Percentiles rank a stretch among this genome's conserved stretches.
These are phyloP conservation scores for Psittacus erithacus DNA, from an alignment of 2,113 vertebrate genomes.

Conservation along the genomic window DNA sequence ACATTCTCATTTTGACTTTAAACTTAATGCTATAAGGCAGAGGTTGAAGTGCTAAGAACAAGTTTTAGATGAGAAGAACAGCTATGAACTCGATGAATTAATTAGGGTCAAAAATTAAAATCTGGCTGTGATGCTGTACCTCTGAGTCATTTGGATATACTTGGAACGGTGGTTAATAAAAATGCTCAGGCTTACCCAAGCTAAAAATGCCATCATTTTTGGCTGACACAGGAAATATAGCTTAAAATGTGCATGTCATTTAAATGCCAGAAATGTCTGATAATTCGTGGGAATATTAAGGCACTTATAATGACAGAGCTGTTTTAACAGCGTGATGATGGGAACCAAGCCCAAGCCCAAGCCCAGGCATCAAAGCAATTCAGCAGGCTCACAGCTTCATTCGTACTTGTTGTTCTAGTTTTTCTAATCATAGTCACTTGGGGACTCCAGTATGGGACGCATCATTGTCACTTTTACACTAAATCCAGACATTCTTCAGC, in stretches of 20 bases:
- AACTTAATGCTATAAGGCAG: not conserved
- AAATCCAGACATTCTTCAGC: not conserved
- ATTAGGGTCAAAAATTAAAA: slow-evolving; percentile 58
- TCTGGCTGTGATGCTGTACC: not conserved
- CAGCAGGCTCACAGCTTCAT: slow-evolving; percentile 16
- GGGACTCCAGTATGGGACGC: not conserved
- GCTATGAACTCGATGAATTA: slow-evolving; percentile 39
- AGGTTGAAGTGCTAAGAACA: slow-evolving; percentile 24
- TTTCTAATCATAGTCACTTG: not conserved
- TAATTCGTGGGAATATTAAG: slow-evolving; percentile 45
- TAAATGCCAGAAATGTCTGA: slow-evolving; percentile 16
- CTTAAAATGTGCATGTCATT: slow-evolving; percentile 14
- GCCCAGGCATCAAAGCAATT: slow-evolving; percentile 17
- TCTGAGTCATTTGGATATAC: slow-evolving; percentile 5
- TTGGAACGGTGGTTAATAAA: not conserved
- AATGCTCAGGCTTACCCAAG: not conserved
- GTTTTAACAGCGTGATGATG: slow-evolving; percentile 15
- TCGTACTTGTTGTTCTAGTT: not conserved
- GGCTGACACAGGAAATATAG: not conserved
- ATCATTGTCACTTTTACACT: not conserved
- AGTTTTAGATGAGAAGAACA: slow-evolving; percentile 37
- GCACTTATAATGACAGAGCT: slow-evolving; percentile 6
- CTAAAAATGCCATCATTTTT: slow-evolving; percentile 12
- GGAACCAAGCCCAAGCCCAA: not conserved
- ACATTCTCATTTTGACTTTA: slow-evolving; percentile 5